Evolutionary conservation across 2,113 vertebrate species (phyloP), one percentile per base, ranked within the genome.

Genomic region (Albula goreensis): DNA sequence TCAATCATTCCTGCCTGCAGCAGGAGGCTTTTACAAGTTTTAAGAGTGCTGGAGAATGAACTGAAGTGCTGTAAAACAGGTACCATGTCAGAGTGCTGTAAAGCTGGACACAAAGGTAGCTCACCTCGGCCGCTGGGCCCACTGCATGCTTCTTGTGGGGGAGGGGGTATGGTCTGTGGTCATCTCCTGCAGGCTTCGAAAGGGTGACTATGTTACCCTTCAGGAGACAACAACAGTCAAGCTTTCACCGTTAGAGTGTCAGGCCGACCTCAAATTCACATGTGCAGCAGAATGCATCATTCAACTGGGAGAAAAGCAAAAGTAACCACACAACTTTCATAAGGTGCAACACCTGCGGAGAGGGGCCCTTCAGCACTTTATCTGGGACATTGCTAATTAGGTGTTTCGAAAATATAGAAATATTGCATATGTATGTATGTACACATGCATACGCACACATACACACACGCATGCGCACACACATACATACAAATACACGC

Each of bases 171-270:
- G 89, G 89, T 91, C 91, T 89, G 91, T 89, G 82, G 82, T 78
- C 87, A 48, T 78, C 87, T 92, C 92, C 92, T 57, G 57, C 81
- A 86, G 86, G 91, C 90, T 90, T 92, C 89, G 81, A 86, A 92
- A 93, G 93, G 93, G 91, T 93, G 93, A 94, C 89, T 93, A 91
- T 93, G 89, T 94, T 92, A 90, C 85, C 86, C 87, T 94, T 94
- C 90, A 94, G 91, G 94, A 94, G 92, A 95, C 93, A 94, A 94
- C 85, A 93, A 94, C 51, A 93, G 92, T 95, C 90, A 89, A 92
- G 94, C 91, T 93, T 94, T 89, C 89, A 92, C 91, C 88, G 89
- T 91, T 85, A 88, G 88, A 89, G 88, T 88, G 90, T 88, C 87
- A 88, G 91, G 85, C 88, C 78, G 90, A 83, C 88, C 89, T 88